Evolutionary conservation across 2,113 vertebrate genomes (phyloP).

Genomic region (Psilopsiagon aymara): DNA sequence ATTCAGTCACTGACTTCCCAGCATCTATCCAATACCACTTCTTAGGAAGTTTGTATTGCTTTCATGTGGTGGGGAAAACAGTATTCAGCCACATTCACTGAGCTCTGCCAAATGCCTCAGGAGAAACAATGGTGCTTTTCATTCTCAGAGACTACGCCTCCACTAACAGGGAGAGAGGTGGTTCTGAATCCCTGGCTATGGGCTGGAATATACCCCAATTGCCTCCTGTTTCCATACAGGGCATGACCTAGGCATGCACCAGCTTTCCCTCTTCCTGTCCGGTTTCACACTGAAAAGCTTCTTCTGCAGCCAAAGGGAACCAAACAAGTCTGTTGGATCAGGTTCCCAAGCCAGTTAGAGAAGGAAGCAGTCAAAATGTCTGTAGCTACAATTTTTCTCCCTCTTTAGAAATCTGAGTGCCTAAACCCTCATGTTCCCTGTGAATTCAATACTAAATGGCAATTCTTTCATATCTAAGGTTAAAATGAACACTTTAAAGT

Average conservation of each 20-base stretch:
- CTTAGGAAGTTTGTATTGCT: conserved; percentile 47
- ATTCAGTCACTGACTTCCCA: conserved; percentile 4
- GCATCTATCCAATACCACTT: conserved; percentile 28
- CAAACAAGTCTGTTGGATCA: conserved; percentile 22
- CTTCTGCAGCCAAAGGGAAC: not conserved
- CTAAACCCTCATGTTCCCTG: not conserved
- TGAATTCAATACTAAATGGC: not conserved
- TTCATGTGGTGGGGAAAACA: conserved; percentile 29
- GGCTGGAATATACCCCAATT: conserved; percentile 1
- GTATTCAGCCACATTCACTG: not conserved
- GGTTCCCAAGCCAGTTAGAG: not conserved
- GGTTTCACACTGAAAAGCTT: not conserved
- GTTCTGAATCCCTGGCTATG: not conserved
- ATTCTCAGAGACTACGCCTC: not conserved
- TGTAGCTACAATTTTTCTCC: not conserved
- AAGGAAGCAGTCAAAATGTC: not conserved
- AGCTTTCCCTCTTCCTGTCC: not conserved
- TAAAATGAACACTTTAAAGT: conserved; percentile 9
- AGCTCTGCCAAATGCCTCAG: conserved; percentile 17
- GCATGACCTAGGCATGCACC: not conserved
- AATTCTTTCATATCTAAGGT: not conserved
- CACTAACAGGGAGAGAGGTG: not conserved
- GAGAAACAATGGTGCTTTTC: conserved; percentile 50
- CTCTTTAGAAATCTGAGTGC: conserved; percentile 8
- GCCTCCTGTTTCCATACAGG: not conserved